Conservation (phyloP, 2,113 vertebrate species). For the Oreochromis niloticus region DNA sequence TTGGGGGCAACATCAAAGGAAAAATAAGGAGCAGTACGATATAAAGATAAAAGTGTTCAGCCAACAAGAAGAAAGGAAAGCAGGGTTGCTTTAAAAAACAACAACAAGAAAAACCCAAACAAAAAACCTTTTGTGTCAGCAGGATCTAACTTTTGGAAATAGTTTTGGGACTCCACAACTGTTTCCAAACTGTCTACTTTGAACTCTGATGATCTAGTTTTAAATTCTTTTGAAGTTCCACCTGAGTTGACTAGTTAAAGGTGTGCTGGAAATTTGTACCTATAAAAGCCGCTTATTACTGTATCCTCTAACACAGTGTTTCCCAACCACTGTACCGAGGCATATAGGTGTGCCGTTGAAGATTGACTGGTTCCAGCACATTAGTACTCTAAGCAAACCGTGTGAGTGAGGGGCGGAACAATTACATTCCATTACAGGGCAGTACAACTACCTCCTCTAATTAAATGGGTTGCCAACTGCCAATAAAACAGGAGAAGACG, state of each 20-base stretch:
- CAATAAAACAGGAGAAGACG: background rate
- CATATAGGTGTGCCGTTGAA: background rate
- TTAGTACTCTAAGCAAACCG: background rate
- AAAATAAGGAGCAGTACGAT: background rate
- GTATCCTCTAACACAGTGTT: background rate
- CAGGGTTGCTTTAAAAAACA: background rate
- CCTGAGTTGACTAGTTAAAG: background rate
- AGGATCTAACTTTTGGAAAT: background rate
- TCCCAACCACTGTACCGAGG: background rate
- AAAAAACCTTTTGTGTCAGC: background rate
- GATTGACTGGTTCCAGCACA: background rate
- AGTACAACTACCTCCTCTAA: background rate
- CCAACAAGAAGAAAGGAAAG: background rate
- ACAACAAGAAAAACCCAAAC: fast-evolving
- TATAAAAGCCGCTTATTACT: background rate
- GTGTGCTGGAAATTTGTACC: background rate
- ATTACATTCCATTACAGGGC: background rate
- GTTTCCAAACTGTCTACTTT: background rate
- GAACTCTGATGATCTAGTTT: background rate
- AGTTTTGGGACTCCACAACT: background rate
- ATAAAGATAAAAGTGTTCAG: background rate
- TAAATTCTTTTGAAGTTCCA: background rate
- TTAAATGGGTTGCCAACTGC: background rate
- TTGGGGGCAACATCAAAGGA: background rate
- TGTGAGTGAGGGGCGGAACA: background rate